Conservation (phyloP, 2,888 invertebrate species). For the Congeria kusceri region DNA sequence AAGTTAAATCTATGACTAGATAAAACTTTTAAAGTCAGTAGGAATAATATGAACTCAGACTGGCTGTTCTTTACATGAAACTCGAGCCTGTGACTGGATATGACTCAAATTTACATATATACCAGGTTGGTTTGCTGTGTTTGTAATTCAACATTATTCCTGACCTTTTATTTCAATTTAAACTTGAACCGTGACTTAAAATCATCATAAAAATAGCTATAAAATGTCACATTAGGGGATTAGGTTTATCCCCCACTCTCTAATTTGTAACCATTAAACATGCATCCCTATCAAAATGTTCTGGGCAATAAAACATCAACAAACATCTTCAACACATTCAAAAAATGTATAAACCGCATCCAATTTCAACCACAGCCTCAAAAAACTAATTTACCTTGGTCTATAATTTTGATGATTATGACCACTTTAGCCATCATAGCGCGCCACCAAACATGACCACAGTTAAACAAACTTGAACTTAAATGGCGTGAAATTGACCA, state of each 20-base stretch:
- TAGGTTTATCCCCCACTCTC: neutral
- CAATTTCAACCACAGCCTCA: neutral
- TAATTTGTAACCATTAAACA: neutral
- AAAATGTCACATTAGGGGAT: slow-evolving; percentile 5
- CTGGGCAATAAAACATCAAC: neutral
- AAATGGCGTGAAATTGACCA: slow-evolving; percentile 1
- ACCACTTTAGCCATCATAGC: slow-evolving; percentile 5
- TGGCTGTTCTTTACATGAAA: too few relatives aligned
- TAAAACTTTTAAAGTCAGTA: too few relatives aligned
- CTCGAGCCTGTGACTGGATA: too few relatives aligned
- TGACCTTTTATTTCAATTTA: neutral
- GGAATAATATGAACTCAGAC: too few relatives aligned
- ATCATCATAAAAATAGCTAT: neutral
- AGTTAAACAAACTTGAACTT: neutral
- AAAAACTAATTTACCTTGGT: neutral
- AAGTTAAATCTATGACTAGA: too few relatives aligned
- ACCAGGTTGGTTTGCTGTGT: too few relatives aligned
- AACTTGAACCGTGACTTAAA: neutral
- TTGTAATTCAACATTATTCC: too few relatives aligned
- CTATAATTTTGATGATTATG: neutral
- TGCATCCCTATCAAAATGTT: neutral
- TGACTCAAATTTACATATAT: too few relatives aligned
- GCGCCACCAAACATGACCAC: neutral
- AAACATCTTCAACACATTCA: too few relatives aligned
- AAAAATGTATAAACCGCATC: too few relatives aligned